Evolutionary conservation across 2,113 vertebrate genomes (phyloP).

Genomic region (Leptobrachium ailaonicum): DNA sequence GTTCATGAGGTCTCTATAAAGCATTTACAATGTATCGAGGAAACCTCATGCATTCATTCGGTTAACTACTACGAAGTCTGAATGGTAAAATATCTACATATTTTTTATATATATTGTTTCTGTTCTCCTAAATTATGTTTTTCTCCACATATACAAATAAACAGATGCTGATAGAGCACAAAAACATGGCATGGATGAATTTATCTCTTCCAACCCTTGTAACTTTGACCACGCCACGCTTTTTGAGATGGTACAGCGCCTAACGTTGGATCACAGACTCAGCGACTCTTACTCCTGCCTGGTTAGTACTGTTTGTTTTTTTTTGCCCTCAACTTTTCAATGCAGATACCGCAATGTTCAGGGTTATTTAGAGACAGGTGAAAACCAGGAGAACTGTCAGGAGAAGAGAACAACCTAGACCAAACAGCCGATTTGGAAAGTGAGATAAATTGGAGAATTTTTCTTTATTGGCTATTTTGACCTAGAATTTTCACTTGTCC

Average conservation of each 20-base stretch:
- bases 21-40: no score
- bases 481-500: no score
- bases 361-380: no score
- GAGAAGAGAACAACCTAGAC: no score
- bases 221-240: constrained; percentile 96
- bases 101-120: constrained; percentile 55
- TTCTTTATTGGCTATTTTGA: no score
- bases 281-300: constrained; percentile 99
- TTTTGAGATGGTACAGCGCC: constrained; percentile 96
- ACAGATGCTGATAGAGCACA: constrained; percentile 99
- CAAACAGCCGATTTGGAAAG: no score
- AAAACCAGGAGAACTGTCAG: no score
- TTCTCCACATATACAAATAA: constrained; percentile 91
- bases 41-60: no score
- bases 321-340: constrained; percentile 63
- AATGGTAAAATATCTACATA: not conserved
- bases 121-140: constrained; percentile 79
- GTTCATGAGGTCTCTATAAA: not conserved
- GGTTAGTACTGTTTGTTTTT: constrained; percentile 73
- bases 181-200: constrained; percentile 99
- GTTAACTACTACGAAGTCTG: no score
- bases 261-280: constrained; percentile 98
- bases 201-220: constrained; percentile 98
- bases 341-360: no score
- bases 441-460: no score